Conservation (phyloP, 2,888 invertebrate genomes). For the Sussaba pulchella region DNA sequence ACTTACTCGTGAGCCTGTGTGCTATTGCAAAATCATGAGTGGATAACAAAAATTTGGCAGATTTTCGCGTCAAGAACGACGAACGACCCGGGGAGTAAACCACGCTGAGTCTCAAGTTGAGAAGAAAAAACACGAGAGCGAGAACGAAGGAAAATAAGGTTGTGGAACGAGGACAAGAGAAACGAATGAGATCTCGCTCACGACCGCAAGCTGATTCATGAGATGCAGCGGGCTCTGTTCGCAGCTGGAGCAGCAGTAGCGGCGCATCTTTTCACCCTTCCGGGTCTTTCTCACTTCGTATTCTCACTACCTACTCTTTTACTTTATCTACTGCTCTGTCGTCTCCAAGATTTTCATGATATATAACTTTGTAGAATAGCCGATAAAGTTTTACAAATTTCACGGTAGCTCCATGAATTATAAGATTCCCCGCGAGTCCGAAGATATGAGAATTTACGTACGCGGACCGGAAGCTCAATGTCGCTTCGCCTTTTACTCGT, state of each 20-base stretch:
- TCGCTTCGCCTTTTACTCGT: slow-evolving; percentile 29
- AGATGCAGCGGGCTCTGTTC: slow-evolving; percentile 44
- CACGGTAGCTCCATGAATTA: slow-evolving; percentile 61
- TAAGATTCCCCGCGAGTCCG: slow-evolving; percentile 50
- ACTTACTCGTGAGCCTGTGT: not conserved
- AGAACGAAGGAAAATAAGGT: not conserved
- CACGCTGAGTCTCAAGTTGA: slow-evolving; percentile 27
- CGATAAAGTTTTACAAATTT: slow-evolving; percentile 69
- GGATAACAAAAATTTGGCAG: slow-evolving; percentile 59
- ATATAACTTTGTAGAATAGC: slow-evolving; percentile 39
- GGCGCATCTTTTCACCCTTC: slow-evolving; percentile 14
- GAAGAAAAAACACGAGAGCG: slow-evolving; percentile 31
- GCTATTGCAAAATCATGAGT: slow-evolving; percentile 5
- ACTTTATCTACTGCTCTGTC: slow-evolving; percentile 21
- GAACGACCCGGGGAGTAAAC: slow-evolving; percentile 49
- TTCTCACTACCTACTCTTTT: slow-evolving; percentile 15
- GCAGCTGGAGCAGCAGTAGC: slow-evolving; percentile 8
- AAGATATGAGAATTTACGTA: slow-evolving; percentile 52
- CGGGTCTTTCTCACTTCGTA: not conserved
- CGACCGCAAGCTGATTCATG: slow-evolving; percentile 62
- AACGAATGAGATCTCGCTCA: slow-evolving; percentile 56
- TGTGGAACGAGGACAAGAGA: slow-evolving; percentile 11
- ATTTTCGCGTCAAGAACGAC: slow-evolving; percentile 58
- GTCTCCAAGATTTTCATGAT: slow-evolving; percentile 53
- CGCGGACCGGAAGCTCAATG: not conserved